Evolutionary conservation across 1,140 invertebrate genomes (phyloP).

Genomic region (Chionoecetes opilio): DNA sequence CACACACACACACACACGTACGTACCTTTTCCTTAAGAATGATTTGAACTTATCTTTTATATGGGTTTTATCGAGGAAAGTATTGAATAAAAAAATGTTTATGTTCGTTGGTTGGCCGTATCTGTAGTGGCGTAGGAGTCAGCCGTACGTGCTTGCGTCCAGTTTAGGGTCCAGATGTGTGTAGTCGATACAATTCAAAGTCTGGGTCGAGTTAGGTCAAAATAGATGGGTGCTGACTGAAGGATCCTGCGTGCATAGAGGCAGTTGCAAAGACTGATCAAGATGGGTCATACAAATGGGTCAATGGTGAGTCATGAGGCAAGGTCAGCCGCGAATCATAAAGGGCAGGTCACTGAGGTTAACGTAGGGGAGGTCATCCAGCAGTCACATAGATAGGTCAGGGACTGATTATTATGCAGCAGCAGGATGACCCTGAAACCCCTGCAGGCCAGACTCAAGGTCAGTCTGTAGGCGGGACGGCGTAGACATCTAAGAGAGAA

Average conservation of each 20-base stretch:
- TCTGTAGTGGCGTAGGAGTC: background rate
- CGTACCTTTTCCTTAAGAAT: too few species aligned
- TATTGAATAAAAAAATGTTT: too few species aligned
- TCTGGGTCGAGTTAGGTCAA: background rate
- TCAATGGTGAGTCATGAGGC: background rate
- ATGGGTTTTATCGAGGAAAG: too few species aligned
- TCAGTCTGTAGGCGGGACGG: background rate
- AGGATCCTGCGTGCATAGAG: too few species aligned
- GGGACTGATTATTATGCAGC: background rate
- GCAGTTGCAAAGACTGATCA: too few species aligned
- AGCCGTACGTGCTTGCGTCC: background rate
- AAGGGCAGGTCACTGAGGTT: background rate
- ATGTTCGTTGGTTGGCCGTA: too few species aligned
- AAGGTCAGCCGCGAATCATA: background rate
- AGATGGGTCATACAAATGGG: background rate
- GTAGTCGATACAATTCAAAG: background rate
- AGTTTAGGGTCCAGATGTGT: background rate
- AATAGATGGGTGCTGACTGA: background rate
- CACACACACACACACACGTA: too few species aligned
- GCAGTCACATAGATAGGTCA: background rate
- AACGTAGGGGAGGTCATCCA: background rate
- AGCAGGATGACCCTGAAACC: background rate
- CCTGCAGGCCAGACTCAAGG: background rate
- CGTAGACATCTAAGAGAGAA: background rate
- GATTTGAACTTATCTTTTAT: too few species aligned